Evolutionary conservation across 2,888 invertebrate species (phyloP), one percentile per base, ranked within the genome.

Genomic region (Agrochola circellaris): DNA sequence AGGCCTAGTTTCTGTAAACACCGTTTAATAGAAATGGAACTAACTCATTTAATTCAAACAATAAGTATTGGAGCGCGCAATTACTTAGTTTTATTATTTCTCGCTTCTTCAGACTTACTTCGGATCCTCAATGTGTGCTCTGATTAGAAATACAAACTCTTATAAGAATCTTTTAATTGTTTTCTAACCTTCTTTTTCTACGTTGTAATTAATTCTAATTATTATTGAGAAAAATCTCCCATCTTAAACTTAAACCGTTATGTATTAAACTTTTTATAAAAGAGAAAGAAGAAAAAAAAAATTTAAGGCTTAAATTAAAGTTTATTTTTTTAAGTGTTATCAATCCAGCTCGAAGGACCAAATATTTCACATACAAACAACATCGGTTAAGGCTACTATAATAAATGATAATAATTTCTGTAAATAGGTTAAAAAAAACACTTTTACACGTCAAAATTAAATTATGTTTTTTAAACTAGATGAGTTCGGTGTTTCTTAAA

Each of bases 1-100:
- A n/a, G n/a, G n/a, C n/a, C n/a, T n/a, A n/a, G 45, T 38, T 56
- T 77, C 17, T 60, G 64, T 65, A 65, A 69, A 69, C 60, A 70
- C 7, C 23, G 11, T 60, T 75, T 56, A 20, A 67, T 62, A 34
- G 30, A 66, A 75, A 42, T 51, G 56, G 73, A 75, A 80, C 64
- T 45, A 84, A 66, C 69, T 73, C 13, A 45, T 75, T 80, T 65
- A 68, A 67, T 54, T 73, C 23, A 70, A 73, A 70, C 61, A 83
- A 38, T 69, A 64, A 77, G 72, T 62, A 70, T 70, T 42, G 56
- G 34, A 61, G 45, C 45, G n/a, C 56, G 30, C 34, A 54, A 73
- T 64, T 71, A 73, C 34, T 73, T 71, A 48, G 54, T 80, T 65
- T 64, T 76, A 38, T 84, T 73, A 48, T 73, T 84, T 60, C 42